Conservation (phyloP, 1,140 invertebrate genomes). For the Zaprionus gabonicus region DNA sequence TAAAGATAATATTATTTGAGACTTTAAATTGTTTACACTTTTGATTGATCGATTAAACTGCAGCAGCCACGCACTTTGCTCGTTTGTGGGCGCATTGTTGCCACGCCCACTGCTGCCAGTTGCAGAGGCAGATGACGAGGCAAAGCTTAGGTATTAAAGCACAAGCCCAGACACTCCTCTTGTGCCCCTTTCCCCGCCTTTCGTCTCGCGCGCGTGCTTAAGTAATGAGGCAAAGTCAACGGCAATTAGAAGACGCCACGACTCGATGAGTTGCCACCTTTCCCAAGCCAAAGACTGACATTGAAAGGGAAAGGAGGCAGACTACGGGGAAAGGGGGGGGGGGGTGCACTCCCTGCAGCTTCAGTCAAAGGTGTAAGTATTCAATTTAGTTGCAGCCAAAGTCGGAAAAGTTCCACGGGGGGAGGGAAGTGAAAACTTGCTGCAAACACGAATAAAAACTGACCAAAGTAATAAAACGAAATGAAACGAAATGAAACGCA, state of each 20-base stretch:
- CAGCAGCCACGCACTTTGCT: conserved; percentile 16
- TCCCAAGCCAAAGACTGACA: conserved; percentile 42
- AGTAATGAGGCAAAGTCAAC: conserved; percentile 73
- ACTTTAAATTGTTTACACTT: neutral
- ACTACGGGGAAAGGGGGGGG: too few relatives aligned
- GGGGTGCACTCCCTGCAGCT: conserved; percentile 32
- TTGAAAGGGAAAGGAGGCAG: neutral
- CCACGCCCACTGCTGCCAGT: conserved; percentile 19
- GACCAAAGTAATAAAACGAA: conserved; percentile 80
- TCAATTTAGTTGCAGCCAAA: conserved; percentile 63
- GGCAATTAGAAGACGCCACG: conserved; percentile 69
- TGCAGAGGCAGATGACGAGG: conserved; percentile 14
- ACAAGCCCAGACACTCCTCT: conserved; percentile 4
- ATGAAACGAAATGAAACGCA: conserved; percentile 44
- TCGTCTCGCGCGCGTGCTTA: conserved; percentile 57
- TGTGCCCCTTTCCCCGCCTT: neutral
- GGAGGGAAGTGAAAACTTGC: conserved; percentile 7
- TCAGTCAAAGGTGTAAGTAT: conserved; percentile 63
- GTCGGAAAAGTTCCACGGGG: neutral
- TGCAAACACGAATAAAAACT: conserved; percentile 60
- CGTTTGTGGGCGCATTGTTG: neutral
- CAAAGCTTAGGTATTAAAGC: conserved; percentile 25
- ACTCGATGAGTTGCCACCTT: conserved; percentile 47
- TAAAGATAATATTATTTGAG: neutral
- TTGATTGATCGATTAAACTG: conserved; percentile 17